Percentiles rank a stretch among this genome's conserved stretches.
These are phyloP conservation scores for Caenorhabditis wallacei DNA, from an alignment of 2,888 invertebrate genomes.

Conservation along the genomic window DNA sequence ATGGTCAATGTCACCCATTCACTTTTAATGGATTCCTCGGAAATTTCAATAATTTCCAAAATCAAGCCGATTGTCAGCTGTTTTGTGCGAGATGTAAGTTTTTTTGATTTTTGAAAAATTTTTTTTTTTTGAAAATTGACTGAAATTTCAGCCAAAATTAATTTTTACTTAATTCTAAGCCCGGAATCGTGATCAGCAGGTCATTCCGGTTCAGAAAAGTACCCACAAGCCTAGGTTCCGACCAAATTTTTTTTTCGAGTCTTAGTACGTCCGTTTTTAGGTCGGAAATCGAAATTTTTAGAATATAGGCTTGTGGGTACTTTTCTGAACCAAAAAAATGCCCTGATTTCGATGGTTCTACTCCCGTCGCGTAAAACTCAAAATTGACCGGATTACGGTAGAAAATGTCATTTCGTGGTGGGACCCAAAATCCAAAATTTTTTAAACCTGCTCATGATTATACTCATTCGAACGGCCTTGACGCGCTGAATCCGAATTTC, in stretches of 20 bases:
- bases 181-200: background rate
- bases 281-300: too few relatives aligned
- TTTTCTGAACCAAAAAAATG: too few relatives aligned
- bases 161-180: background rate
- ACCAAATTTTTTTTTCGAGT: background rate
- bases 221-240: background rate
- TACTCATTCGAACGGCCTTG: background rate
- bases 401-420: background rate
- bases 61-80: slow-evolving; percentile 74
- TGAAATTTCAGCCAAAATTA: background rate
- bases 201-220: background rate
- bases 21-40: slow-evolving; percentile 76
- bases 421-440: background rate
- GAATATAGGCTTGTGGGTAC: too few relatives aligned
- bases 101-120: background rate
- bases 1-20: slow-evolving; percentile 75
- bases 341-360: too few relatives aligned
- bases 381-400: background rate
- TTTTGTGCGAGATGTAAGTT: slow-evolving; percentile 74
- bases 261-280: too few relatives aligned
- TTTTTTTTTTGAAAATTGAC: background rate
- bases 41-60: slow-evolving; percentile 77
- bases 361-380: too few relatives aligned
- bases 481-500: background rate
- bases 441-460: background rate